A percentile compares a stretch with the other conserved stretches of the same genome.
These are phyloP conservation scores for Miniopterus natalensis DNA, from an alignment of 2,113 vertebrate genomes.

Conservation along the genomic window DNA sequence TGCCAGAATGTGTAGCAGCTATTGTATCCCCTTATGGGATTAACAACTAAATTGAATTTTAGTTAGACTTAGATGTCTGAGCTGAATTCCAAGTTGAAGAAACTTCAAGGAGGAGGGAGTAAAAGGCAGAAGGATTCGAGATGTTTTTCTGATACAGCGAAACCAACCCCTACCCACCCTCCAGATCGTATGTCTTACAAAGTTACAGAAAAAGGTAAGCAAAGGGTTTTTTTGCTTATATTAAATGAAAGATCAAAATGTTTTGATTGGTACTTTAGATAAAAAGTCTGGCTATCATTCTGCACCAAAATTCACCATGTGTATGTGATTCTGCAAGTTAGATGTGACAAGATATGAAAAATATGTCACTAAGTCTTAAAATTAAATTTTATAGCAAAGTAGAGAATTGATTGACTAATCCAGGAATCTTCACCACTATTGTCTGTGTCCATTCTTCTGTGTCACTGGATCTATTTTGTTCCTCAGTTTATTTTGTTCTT, in stretches of 20 bases:
- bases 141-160: slow-evolving; percentile 60
- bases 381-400: slow-evolving; percentile 56
- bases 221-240: slow-evolving; percentile 69
- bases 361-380: slow-evolving; percentile 57
- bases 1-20: slow-evolving; percentile 64
- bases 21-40: slow-evolving; percentile 63
- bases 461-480: too few relatives aligned
- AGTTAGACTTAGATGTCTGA: slow-evolving; percentile 64
- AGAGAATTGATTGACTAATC: neutral
- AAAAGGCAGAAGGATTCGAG: slow-evolving; percentile 51
- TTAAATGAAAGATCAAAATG: slow-evolving; percentile 77
- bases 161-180: neutral
- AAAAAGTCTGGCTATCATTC: slow-evolving; percentile 63
- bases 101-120: neutral
- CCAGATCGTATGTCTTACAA: slow-evolving; percentile 34
- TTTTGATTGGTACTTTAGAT: slow-evolving; percentile 76
- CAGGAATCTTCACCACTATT: neutral
- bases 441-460: too few relatives aligned
- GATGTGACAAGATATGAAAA: slow-evolving; percentile 69
- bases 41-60: slow-evolving; percentile 72
- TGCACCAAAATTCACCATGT: slow-evolving; percentile 71
- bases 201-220: slow-evolving; percentile 61
- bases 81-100: slow-evolving; percentile 73
- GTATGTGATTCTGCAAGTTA: slow-evolving; percentile 58
- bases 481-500: too few relatives aligned